Percentiles rank a stretch among this genome's conserved stretches.
Evolutionary conservation across 2,113 vertebrate genomes (phyloP).

Genomic region (Microtus oregoni): DNA sequence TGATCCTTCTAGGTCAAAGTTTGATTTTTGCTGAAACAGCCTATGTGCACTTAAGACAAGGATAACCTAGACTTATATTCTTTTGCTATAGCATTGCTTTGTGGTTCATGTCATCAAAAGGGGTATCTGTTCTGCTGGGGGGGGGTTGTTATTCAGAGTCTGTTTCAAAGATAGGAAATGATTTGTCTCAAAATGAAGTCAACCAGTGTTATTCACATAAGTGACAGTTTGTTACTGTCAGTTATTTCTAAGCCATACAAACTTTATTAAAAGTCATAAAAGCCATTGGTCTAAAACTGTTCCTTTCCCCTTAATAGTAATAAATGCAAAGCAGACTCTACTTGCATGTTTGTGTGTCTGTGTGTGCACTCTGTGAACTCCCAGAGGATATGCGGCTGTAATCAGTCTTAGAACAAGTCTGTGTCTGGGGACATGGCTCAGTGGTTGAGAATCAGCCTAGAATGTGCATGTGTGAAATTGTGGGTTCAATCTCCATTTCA

Average conservation of each 20-base stretch:
- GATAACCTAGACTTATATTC: conserved; percentile 1
- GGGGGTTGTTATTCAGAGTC: conserved; percentile 42
- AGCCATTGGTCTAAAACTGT: conserved; percentile 37
- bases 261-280: conserved; percentile 56
- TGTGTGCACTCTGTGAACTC: background rate
- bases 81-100: conserved; percentile 37
- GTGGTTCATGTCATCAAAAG: background rate
- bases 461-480: background rate
- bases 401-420: conserved; percentile 26
- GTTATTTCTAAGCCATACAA: conserved; percentile 35
- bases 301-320: background rate
- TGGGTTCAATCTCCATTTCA: background rate
- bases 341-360: background rate
- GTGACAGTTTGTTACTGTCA: conserved; percentile 48
- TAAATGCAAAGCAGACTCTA: background rate
- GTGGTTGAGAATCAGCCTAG: background rate
- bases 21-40: conserved; percentile 49
- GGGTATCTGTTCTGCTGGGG: conserved; percentile 11
- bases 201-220: conserved; percentile 28
- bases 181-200: conserved; percentile 49
- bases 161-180: conserved; percentile 42
- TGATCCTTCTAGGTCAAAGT: conserved; percentile 25
- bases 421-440: background rate
- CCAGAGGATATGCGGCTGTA: background rate
- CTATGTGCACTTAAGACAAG: no score